Conservation (phyloP, 2,113 vertebrate genomes). For the Chloebia gouldiae region DNA sequence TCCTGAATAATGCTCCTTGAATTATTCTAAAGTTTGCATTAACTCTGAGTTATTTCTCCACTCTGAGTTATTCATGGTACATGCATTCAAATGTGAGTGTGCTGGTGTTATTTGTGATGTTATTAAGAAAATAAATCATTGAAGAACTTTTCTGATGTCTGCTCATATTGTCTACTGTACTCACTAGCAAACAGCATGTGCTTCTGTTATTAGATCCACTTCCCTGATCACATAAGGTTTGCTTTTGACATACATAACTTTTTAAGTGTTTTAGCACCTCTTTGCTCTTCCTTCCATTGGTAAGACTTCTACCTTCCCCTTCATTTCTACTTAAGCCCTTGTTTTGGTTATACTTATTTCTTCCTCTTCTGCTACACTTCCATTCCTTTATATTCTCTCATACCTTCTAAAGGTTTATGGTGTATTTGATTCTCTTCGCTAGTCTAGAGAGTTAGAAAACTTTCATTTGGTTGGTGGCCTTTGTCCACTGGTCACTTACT, state of each 20-base stretch:
- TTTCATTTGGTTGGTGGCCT: background rate
- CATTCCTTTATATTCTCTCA: background rate
- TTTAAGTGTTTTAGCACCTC: background rate
- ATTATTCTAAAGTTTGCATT: background rate
- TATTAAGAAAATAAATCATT: background rate
- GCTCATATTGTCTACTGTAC: background rate
- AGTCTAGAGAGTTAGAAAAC: background rate
- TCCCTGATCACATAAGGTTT: background rate
- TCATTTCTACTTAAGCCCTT: background rate
- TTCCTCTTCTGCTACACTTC: background rate
- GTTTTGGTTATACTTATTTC: background rate
- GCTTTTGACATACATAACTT: background rate
- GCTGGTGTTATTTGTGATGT: background rate
- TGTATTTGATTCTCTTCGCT: background rate
- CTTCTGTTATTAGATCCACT: background rate
- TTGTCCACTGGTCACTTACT: background rate
- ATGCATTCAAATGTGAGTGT: background rate
- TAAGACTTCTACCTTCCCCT: background rate
- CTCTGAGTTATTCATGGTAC: background rate
- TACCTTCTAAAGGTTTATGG: background rate
- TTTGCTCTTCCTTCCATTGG: background rate
- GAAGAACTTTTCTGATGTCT: background rate
- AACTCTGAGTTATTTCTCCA: background rate
- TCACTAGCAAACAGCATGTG: background rate
- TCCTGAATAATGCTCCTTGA: background rate